Conservation (phyloP, 2,113 vertebrate species). For the Carassius gibelio region DNA sequence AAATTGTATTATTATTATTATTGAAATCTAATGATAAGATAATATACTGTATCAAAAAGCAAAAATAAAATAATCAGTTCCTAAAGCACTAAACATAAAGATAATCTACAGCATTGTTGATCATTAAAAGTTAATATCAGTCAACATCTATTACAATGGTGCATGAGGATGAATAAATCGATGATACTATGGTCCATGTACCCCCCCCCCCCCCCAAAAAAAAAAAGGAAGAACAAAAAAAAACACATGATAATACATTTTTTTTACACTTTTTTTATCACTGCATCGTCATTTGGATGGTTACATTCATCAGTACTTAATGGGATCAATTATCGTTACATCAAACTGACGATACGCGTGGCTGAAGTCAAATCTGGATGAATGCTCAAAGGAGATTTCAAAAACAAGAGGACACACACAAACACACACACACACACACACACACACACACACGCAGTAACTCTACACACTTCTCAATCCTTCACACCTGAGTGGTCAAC, state of each 20-base stretch:
- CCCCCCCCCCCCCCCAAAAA: no score
- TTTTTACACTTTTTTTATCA: background rate
- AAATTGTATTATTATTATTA: no score
- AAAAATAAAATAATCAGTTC: no score
- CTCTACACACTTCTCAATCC: conserved; percentile 9
- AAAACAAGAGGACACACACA: background rate
- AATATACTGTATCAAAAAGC: no score
- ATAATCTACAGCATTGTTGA: no score
- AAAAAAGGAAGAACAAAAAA: no score
- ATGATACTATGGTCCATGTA: background rate
- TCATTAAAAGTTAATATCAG: background rate
- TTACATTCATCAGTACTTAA: background rate
- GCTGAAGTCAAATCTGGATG: background rate
- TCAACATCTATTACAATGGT: background rate
- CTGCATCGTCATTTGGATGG: background rate
- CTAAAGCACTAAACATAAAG: background rate
- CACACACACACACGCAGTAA: background rate
- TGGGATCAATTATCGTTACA: conserved; percentile 5
- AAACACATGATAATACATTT: background rate
- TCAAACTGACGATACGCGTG: conserved; percentile 11
- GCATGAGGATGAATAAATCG: background rate
- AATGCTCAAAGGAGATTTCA: conserved; percentile 28
- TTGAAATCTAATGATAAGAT: no score
- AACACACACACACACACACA: background rate
- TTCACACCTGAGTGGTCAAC: conserved; percentile 42